Conservation (phyloP, 2,888 invertebrate genomes). For the Noctuana brunneofusca region DNA sequence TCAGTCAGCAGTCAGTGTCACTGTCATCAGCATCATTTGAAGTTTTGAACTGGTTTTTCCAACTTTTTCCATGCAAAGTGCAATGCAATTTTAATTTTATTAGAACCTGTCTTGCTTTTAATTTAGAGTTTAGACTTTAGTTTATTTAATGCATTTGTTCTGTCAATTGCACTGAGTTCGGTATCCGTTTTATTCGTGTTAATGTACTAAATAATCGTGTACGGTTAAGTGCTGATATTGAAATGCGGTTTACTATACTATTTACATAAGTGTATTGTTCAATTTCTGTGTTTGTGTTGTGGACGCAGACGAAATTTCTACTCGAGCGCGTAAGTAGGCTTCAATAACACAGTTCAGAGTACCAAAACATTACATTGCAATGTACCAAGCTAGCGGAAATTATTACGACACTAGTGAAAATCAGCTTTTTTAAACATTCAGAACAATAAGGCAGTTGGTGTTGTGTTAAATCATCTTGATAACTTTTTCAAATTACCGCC, state of each 20-base stretch:
- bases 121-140: no score
- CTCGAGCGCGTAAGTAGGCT: constrained; percentile 24
- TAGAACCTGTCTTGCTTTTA: no score
- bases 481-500: not conserved
- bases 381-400: not conserved
- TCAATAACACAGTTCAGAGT: not conserved
- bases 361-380: constrained; percentile 4
- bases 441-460: not conserved
- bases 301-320: constrained; percentile 14
- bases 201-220: no score
- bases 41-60: no score
- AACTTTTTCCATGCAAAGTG: no score
- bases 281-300: not conserved
- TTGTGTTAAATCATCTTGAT: not conserved
- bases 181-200: no score
- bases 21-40: no score
- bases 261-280: constrained; percentile 2
- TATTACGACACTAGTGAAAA: constrained; percentile 5
- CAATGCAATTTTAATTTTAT: no score
- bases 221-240: no score
- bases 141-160: no score
- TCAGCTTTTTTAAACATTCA: not conserved
- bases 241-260: not conserved
- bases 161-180: no score
- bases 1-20: no score